Conservation (phyloP, 2,797 vertebrate species). For the Parauchenoglanis ngamensis region DNA sequence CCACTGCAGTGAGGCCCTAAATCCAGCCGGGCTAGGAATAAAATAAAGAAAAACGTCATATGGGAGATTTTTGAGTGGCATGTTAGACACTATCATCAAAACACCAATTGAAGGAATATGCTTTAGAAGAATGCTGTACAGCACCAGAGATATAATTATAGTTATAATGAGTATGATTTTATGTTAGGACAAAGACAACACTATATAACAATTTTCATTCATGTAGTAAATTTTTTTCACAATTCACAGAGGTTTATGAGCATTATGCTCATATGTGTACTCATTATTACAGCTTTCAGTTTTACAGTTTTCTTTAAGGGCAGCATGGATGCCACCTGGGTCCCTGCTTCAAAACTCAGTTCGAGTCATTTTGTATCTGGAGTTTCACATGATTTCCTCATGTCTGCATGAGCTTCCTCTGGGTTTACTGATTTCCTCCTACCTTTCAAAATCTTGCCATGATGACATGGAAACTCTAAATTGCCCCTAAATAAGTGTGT, state of each 20-base stretch:
- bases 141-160: neutral
- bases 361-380: neutral
- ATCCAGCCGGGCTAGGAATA: constrained; percentile 83
- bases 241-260: neutral
- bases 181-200: neutral
- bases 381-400: neutral
- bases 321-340: neutral
- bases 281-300: neutral
- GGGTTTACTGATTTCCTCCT: neutral
- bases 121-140: neutral
- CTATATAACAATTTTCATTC: neutral
- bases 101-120: neutral
- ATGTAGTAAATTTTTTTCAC: neutral
- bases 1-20: constrained; percentile 89
- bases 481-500: neutral
- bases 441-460: neutral
- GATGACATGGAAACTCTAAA: neutral
- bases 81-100: neutral
- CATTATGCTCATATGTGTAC: neutral
- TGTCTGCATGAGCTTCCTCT: neutral
- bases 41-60: neutral
- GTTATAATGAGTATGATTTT: neutral
- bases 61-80: too few species aligned
- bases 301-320: neutral
- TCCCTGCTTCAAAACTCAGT: neutral